Evolutionary conservation across 1,140 invertebrate genomes (phyloP).

Genomic region (Aporrectodea caliginosa): DNA sequence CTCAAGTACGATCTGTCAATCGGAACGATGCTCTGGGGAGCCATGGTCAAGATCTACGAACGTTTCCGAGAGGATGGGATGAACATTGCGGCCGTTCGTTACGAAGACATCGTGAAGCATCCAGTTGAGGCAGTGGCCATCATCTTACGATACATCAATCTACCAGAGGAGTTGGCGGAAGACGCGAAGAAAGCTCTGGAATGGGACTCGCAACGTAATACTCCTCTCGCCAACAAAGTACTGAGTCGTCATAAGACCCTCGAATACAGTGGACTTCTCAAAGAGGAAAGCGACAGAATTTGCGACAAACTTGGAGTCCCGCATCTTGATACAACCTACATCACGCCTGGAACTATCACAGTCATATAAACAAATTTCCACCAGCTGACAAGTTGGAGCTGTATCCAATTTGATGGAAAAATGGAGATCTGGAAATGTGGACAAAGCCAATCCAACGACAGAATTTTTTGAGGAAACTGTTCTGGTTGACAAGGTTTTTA

Average conservation of each 20-base stretch:
- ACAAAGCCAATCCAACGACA: too few relatives aligned
- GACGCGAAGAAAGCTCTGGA: background rate
- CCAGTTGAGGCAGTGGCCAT: background rate
- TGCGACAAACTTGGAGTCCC: background rate
- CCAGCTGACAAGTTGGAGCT: too few relatives aligned
- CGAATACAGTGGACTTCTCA: background rate
- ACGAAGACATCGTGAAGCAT: constrained; percentile 19
- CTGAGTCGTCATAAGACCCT: background rate
- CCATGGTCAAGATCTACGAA: background rate
- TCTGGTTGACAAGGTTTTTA: too few relatives aligned
- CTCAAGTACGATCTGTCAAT: background rate
- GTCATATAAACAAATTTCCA: background rate
- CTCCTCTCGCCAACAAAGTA: background rate
- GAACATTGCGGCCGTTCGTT: constrained; percentile 19
- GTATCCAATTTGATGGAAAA: too few relatives aligned
- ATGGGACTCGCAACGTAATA: constrained; percentile 11
- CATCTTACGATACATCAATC: constrained; percentile 11
- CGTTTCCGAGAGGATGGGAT: background rate
- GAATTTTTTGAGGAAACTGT: too few relatives aligned
- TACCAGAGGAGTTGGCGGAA: background rate
- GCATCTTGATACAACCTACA: background rate
- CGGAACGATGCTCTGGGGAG: background rate
- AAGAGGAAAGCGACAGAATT: background rate
- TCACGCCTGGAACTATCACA: background rate
- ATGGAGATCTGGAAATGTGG: too few relatives aligned